Evolutionary conservation across 2,888 invertebrate genomes (phyloP), one percentile per base, ranked within the genome.

Genomic region (Frankliniella fusca): DNA sequence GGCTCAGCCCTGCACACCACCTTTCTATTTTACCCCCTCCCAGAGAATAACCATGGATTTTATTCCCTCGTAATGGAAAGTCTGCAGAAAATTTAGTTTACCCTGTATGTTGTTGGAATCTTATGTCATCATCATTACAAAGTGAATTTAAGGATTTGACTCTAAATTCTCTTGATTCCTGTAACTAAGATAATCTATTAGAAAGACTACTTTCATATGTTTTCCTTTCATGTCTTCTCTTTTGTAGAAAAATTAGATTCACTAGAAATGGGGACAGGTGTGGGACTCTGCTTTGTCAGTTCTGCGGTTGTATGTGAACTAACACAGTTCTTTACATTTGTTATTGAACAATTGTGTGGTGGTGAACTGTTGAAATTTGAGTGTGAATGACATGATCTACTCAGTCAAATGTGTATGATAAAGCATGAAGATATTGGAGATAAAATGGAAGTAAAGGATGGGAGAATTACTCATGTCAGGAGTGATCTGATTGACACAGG

Each of bases 221-320:
- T 38, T 38, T 38, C 5, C 38, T 38, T 38, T 38, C 38, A 38
- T 38, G 38, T 38, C 38, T 38, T 38, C 38, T 38, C 38, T 38
- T 38, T 38, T 38, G 38, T 38, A 38, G 38, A 38, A 38, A 38
- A 38, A 38, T 38, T 38, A 38, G 38, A 38, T 8, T 80, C 48
- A n/a, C 48, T 80, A 80, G n/a, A 48, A n/a, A 80, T 80, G 48
- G 50, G 27, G 80, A 80, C 50, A 80, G 50, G 10, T 80, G 48
- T 76, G 27, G 70, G 70, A 27, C 70, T 10, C 10, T 76, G 70
- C 70, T 76, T 76, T 76, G 70, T 76, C 70, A 76, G 70, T 27
- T 27, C 27, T 76, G 27, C 27, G 27, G 70, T 76, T 76, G 70
- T 76, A 27, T 27, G 27, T 76, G 12, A 76, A 76, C 27, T 76